Evolutionary conservation across 2,888 invertebrate genomes (phyloP).

Genomic region (Argyra leucocephala): DNA sequence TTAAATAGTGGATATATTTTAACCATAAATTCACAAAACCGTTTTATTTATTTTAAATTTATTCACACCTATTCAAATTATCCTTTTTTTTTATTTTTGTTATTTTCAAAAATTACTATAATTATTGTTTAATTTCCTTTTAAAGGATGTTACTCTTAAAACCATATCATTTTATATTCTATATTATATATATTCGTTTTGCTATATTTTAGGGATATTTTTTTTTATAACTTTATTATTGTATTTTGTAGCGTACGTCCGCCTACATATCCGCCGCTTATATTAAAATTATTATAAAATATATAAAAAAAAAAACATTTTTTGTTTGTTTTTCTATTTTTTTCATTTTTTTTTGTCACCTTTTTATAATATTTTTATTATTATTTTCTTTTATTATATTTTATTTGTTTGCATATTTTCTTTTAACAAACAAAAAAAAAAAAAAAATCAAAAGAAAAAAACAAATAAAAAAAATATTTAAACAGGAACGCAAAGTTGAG

Average conservation of each 20-base stretch:
- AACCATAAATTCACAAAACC: too few species aligned
- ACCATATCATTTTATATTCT: neutral
- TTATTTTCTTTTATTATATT: too few species aligned
- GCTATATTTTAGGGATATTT: neutral
- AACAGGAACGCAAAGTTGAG: too few species aligned
- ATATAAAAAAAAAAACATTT: neutral
- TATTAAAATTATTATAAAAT: too few species aligned
- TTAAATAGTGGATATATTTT: too few species aligned
- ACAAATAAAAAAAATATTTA: too few species aligned
- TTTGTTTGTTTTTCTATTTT: neutral
- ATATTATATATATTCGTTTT: neutral
- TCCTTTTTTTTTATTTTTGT: too few species aligned
- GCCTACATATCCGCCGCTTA: neutral
- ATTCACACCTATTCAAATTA: neutral
- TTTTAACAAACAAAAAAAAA: neutral
- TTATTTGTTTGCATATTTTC: neutral
- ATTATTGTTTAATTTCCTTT: neutral
- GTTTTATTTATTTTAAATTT: neutral
- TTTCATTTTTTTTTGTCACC: too few species aligned
- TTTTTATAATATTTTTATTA: neutral
- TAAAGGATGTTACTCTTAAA: neutral
- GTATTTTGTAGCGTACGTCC: neutral
- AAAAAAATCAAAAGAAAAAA: neutral
- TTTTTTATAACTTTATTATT: neutral
- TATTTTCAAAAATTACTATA: neutral